A percentile compares a stretch with the other conserved stretches of the same genome.
Conservation (phyloP, 2,113 vertebrate species). For the Sturnus vulgaris region DNA sequence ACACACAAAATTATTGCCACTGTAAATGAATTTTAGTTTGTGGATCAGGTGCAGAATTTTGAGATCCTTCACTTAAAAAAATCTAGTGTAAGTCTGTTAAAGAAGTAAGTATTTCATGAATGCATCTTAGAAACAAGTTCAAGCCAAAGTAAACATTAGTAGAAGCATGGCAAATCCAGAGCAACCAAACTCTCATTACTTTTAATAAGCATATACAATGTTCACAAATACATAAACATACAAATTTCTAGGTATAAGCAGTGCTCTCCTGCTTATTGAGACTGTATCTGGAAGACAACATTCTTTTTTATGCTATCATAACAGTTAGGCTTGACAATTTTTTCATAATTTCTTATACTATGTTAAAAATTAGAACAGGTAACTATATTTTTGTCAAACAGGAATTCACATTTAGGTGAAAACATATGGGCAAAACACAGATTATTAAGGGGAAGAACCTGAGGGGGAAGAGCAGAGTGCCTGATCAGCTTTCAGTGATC, state of each 20-base stretch:
- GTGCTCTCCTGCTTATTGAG: background rate
- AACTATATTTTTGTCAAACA: background rate
- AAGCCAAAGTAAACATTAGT: background rate
- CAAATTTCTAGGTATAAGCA: background rate
- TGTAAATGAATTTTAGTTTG: background rate
- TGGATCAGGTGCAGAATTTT: background rate
- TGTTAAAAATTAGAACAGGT: background rate
- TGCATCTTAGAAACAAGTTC: background rate
- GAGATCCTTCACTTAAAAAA: background rate
- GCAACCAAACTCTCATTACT: background rate
- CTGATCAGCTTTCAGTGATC: constrained; percentile 35
- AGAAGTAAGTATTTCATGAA: background rate
- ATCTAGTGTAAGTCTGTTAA: background rate
- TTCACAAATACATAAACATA: background rate
- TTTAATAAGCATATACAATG: background rate
- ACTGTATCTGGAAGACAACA: background rate
- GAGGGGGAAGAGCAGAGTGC: background rate
- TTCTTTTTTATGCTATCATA: background rate
- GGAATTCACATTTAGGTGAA: background rate
- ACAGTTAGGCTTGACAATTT: background rate
- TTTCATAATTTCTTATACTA: background rate
- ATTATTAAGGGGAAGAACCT: background rate
- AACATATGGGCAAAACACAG: background rate
- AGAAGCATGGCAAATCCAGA: background rate
- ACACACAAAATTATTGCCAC: background rate